These are phyloP conservation scores for Taeniopygia guttata DNA, from an alignment of 2,797 vertebrate genomes.

Conservation along the genomic window DNA sequence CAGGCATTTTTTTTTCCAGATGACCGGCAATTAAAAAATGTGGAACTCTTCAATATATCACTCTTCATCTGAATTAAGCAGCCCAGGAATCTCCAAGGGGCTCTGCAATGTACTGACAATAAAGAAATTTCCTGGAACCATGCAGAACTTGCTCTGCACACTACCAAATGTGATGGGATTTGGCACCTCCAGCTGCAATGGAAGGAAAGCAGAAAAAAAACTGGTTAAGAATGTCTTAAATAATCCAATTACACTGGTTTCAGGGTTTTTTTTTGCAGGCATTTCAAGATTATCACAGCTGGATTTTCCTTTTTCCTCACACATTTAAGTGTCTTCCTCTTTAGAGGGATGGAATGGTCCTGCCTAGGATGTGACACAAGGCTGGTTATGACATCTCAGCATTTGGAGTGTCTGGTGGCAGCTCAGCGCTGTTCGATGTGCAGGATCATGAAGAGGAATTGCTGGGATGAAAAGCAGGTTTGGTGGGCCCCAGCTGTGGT, in stretches of 20 bases:
- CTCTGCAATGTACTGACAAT: not conserved
- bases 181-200: not conserved
- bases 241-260: not conserved
- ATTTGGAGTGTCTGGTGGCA: not conserved
- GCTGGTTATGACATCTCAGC: not conserved
- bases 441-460: not conserved
- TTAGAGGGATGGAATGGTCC: not conserved
- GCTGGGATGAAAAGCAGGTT: not conserved
- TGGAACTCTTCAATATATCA: not conserved
- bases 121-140: not conserved
- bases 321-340: not conserved
- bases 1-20: not conserved
- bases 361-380: not conserved
- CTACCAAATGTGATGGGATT: not conserved
- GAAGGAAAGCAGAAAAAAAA: not conserved
- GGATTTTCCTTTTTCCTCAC: not conserved
- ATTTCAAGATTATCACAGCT: not conserved
- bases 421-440: accelerated
- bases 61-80: not conserved
- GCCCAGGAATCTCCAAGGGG: not conserved
- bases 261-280: not conserved
- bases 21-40: not conserved
- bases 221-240: not conserved
- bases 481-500: not conserved
- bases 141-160: not conserved